A percentile compares a stretch with the other conserved stretches of the same genome.
Conservation (phyloP, 2,888 invertebrate species). For the Stenoptilia bipunctidactyla region DNA sequence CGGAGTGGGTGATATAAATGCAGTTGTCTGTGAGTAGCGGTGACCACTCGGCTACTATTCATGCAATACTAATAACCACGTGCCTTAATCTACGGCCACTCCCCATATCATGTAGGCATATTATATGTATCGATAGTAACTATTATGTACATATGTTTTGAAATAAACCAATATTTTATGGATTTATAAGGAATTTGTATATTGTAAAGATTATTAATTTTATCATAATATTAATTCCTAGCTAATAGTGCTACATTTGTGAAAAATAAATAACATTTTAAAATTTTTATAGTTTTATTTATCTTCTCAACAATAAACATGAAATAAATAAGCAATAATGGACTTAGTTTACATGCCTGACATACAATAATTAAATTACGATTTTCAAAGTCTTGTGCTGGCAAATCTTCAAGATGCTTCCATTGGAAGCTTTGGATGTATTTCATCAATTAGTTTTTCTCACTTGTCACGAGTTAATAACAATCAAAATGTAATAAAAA, state of each 20-base stretch:
- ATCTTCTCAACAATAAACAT: conserved; percentile 7
- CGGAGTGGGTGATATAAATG: too few relatives aligned
- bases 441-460: too few relatives aligned
- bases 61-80: conserved; percentile 46
- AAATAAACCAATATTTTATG: conserved; percentile 70
- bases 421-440: too few relatives aligned
- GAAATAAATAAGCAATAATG: conserved; percentile 1
- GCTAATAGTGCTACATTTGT: conserved; percentile 66
- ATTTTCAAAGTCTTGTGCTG: too few relatives aligned
- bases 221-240: conserved; percentile 70
- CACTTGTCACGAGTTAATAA: too few relatives aligned
- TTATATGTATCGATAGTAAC: conserved; percentile 60
- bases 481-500: too few relatives aligned
- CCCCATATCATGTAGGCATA: conserved; percentile 65
- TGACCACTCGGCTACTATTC: conserved; percentile 17
- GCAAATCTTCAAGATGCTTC: too few relatives aligned
- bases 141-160: conserved; percentile 67
- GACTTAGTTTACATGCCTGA: not conserved
- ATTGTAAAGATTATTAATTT: conserved; percentile 71
- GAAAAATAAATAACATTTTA: conserved; percentile 67
- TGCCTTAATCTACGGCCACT: conserved; percentile 64
- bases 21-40: too few relatives aligned
- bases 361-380: too few relatives aligned
- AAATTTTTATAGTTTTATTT: conserved; percentile 51
- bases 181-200: conserved; percentile 70